These are phyloP conservation scores for Vidua chalybeata DNA, from an alignment of 2,113 vertebrate genomes.

Conservation along the genomic window DNA sequence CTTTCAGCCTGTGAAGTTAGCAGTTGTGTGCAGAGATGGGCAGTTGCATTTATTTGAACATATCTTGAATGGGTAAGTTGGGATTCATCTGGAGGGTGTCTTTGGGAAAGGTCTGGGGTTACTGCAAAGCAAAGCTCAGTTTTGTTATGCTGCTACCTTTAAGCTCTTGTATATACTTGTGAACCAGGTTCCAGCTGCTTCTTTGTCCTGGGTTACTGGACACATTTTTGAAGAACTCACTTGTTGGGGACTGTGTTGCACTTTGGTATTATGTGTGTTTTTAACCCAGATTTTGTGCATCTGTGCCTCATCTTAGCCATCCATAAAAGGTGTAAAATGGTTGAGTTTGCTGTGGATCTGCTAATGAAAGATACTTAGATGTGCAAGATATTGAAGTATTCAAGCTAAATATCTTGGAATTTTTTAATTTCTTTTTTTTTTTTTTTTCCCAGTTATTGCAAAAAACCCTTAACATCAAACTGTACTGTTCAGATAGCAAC, in stretches of 20 bases:
- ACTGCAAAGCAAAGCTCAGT: background rate
- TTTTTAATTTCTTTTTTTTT: background rate
- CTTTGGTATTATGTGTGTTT: background rate
- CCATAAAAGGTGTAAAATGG: background rate
- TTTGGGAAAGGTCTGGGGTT: background rate
- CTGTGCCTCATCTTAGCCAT: background rate
- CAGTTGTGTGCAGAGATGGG: constrained; percentile 93
- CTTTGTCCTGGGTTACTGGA: background rate
- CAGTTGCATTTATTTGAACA: constrained; percentile 97
- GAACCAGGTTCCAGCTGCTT: background rate
- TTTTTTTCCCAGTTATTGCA: constrained; percentile 81
- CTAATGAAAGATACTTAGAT: background rate
- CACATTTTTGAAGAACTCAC: background rate
- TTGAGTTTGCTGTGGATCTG: background rate
- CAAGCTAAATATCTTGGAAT: background rate
- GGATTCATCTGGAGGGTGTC: background rate
- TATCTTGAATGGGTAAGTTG: constrained; percentile 94
- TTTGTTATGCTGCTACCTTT: background rate
- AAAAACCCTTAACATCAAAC: constrained; percentile 90
- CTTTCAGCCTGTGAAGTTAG: constrained; percentile 91
- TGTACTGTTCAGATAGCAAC: constrained; percentile 92
- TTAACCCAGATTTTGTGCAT: background rate
- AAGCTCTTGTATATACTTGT: background rate
- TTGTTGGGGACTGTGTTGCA: background rate
- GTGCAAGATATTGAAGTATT: background rate